Evolutionary conservation across 2,797 vertebrate genomes (phyloP).

Genomic region (Orestias chungarensis): DNA sequence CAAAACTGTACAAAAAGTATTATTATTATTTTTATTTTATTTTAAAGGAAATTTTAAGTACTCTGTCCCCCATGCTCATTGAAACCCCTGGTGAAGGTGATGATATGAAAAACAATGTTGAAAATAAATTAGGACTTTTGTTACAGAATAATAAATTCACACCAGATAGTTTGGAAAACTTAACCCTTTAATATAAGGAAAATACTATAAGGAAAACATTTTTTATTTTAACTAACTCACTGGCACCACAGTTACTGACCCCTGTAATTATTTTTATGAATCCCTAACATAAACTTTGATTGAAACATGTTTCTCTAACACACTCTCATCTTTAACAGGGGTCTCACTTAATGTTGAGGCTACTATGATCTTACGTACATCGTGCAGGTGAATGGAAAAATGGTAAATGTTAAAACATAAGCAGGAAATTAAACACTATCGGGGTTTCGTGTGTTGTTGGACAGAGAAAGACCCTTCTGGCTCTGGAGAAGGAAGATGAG

Average conservation of each 20-base stretch:
- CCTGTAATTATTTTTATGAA: not conserved
- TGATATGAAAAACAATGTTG: not conserved
- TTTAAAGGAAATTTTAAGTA: not conserved
- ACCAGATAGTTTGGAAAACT: not conserved
- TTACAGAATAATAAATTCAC: not conserved
- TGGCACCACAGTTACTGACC: not conserved
- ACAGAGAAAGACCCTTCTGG: constrained; percentile 94
- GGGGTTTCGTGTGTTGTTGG: constrained; percentile 20
- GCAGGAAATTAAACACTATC: constrained; percentile 9
- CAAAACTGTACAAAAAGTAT: too few relatives aligned
- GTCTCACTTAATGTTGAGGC: not conserved
- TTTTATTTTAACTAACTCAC: not conserved
- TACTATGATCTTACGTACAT: not conserved
- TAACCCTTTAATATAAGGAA: not conserved
- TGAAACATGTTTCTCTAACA: too few relatives aligned
- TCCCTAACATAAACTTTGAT: not conserved
- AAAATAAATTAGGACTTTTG: not conserved
- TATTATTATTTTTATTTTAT: not conserved
- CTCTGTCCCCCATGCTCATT: not conserved
- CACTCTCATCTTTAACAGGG: not conserved
- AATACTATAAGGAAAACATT: too few relatives aligned
- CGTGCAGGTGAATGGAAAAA: not conserved
- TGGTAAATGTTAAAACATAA: not conserved
- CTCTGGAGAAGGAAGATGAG: constrained; percentile 95
- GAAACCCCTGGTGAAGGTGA: not conserved